Evolutionary conservation across 2,113 vertebrate genomes (phyloP).

Genomic region (Bolborhynchus lineola): DNA sequence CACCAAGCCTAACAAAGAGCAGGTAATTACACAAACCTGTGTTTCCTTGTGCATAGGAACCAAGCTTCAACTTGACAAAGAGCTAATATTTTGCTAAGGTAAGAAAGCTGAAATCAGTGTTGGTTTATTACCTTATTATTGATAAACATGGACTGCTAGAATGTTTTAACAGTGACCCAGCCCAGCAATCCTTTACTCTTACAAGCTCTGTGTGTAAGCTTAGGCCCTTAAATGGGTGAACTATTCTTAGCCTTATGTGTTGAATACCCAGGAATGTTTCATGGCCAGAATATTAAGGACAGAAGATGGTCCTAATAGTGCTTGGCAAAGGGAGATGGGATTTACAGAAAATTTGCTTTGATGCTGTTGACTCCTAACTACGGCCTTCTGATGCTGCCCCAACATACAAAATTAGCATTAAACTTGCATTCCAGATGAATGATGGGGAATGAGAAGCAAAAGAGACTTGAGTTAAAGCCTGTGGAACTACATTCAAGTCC

Average conservation of each 20-base stretch:
- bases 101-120: not conserved
- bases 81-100: not conserved
- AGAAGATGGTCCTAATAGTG: conserved; percentile 46
- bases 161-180: not conserved
- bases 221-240: conserved; percentile 56
- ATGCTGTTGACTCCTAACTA: conserved; percentile 31
- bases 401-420: not conserved
- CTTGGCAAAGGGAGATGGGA: conserved; percentile 24
- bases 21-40: not conserved
- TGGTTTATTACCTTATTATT: not conserved
- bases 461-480: not conserved
- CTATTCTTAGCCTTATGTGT: conserved; percentile 60
- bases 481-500: not conserved
- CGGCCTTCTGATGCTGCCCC: not conserved
- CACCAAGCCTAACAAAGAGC: not conserved
- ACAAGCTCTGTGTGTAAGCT: not conserved
- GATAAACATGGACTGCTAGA: not conserved
- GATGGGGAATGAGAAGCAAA: not conserved
- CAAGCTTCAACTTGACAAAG: not conserved
- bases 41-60: not conserved
- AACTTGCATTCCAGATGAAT: conserved; percentile 20
- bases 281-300: conserved; percentile 45
- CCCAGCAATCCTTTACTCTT: not conserved
- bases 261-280: conserved; percentile 58
- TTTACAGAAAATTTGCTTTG: conserved; percentile 53